Base-by-base conservation (phyloP, 35 echinoderm and acorn worm genomes). In the Nesometra sesokonis region DNA sequence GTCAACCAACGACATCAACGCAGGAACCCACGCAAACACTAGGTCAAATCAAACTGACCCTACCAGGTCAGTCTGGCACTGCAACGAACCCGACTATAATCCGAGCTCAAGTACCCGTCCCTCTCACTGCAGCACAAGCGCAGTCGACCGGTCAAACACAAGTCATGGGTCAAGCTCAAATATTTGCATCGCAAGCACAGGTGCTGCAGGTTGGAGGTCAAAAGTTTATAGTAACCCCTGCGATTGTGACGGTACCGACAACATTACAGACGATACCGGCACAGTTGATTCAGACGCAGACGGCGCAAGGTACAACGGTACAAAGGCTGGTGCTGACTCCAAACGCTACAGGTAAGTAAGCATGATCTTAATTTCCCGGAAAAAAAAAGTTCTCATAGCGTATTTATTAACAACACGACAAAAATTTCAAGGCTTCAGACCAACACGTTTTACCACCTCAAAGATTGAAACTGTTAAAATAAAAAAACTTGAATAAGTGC, bases 211-310 rank as follows among this genome's bases (percentile, higher is more conserved):
- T 97, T n/a, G 94, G 94, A 30, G 91, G 91, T 17, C 94, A 97
- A 77, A 93, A 93, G 86, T 97, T 97, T 93, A 91, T 97, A 31
- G 93, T 97, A 37, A 97, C 94, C 2, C 94, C 94, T 37, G 94
- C 94, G 19, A 88, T 93, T 76, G 94, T 97, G 35, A 91, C 93
- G 86, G 94, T 97, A 21, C 94, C 93, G 67, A 91, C 91, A 21
- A 93, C 94, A 87, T 88, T 88, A 27, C 94, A 97, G 82, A 92
- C 93, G 84, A 97, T 97, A 21, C 91, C 92, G 37, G 94, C 94
- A 19, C 94, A 97, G 77, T 81, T 97, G 76, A 92, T 97, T 36
- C 94, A 97, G 77, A 97, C 94, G 0, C 90, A 89, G 30, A 97
- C 94, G 9, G 80, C 85, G 13, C 94, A 97, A 86, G 94, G 94